Percentiles rank a stretch among this genome's conserved stretches.
These are phyloP conservation scores for Agrilus cyanescens DNA, from an alignment of 2,888 invertebrate genomes.

Conservation along the genomic window DNA sequence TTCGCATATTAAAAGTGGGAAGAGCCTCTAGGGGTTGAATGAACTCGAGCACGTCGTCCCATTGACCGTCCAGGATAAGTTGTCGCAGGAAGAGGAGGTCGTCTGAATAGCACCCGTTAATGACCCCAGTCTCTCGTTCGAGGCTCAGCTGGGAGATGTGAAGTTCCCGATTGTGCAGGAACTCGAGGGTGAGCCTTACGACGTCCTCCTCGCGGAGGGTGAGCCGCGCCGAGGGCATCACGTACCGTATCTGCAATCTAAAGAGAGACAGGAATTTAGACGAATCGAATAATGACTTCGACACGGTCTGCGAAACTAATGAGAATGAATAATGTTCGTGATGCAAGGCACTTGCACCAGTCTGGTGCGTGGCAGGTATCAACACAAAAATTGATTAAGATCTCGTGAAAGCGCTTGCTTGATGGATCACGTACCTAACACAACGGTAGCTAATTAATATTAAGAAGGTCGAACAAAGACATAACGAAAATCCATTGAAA, in stretches of 20 bases:
- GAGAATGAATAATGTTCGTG: too few relatives aligned
- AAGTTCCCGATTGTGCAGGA: slow-evolving; percentile 77
- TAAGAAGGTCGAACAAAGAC: too few relatives aligned
- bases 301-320: too few relatives aligned
- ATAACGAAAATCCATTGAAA: too few relatives aligned
- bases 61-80: slow-evolving; percentile 91
- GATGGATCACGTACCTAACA: too few relatives aligned
- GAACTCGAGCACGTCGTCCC: slow-evolving; percentile 95
- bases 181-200: slow-evolving; percentile 72
- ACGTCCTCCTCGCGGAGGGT: slow-evolving; percentile 82
- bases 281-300: too few relatives aligned
- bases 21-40: slow-evolving; percentile 82
- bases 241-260: slow-evolving; percentile 37
- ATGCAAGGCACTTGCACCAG: too few relatives aligned
- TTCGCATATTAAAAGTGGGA: slow-evolving; percentile 70
- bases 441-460: too few relatives aligned
- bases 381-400: too few relatives aligned
- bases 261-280: slow-evolving; percentile 15
- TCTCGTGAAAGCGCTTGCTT: too few relatives aligned
- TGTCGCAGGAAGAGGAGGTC: slow-evolving; percentile 89
- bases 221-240: slow-evolving; percentile 75
- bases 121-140: slow-evolving; percentile 90
- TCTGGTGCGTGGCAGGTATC: too few relatives aligned
- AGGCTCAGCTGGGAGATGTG: slow-evolving; percentile 85
- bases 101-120: slow-evolving; percentile 86